phyloP scores from a whole-genome alignment of 2,113 vertebrate genomes.

The Scopus umbretta region DNA sequence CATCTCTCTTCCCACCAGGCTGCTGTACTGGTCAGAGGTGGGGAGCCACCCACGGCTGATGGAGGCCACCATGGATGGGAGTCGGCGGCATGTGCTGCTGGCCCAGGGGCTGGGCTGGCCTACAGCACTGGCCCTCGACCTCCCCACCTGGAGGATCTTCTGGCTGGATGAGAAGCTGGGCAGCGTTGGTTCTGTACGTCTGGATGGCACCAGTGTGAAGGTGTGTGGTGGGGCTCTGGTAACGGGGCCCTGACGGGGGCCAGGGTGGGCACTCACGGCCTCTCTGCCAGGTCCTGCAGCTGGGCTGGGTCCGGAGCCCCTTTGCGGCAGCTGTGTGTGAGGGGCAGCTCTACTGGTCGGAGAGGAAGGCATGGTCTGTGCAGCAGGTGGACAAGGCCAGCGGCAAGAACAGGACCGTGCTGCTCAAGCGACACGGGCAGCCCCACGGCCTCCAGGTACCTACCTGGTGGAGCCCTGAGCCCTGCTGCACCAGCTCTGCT shows the following conservation, averaged over 20 bases:
- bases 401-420: slow-evolving; percentile 79
- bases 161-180: slow-evolving; percentile 89
- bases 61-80: slow-evolving; percentile 86
- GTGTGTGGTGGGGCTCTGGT: slow-evolving; percentile 45
- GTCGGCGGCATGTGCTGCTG: slow-evolving; percentile 72
- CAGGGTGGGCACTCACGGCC: accelerated
- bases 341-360: slow-evolving; percentile 86
- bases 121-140: slow-evolving; percentile 81
- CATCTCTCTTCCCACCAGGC: slow-evolving; percentile 50
- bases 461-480: background rate
- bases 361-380: slow-evolving; percentile 78
- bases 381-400: slow-evolving; percentile 80
- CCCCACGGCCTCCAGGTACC: slow-evolving; percentile 85
- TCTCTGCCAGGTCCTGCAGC: slow-evolving; percentile 76
- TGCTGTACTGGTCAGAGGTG: slow-evolving; percentile 91
- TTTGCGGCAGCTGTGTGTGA: slow-evolving; percentile 85
- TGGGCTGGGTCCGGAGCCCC: slow-evolving; percentile 78
- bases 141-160: slow-evolving; percentile 78
- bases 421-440: slow-evolving; percentile 82
- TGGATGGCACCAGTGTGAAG: slow-evolving; percentile 79
- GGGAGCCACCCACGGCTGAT: slow-evolving; percentile 80
- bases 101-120: slow-evolving; percentile 79
- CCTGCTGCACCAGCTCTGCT: background rate
- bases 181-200: slow-evolving; percentile 78
- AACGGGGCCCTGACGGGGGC: accelerated